Percentiles rank a stretch among this genome's conserved stretches.
Evolutionary conservation across 2,888 invertebrate genomes (phyloP).

Genomic region (Copidosoma aretas): DNA sequence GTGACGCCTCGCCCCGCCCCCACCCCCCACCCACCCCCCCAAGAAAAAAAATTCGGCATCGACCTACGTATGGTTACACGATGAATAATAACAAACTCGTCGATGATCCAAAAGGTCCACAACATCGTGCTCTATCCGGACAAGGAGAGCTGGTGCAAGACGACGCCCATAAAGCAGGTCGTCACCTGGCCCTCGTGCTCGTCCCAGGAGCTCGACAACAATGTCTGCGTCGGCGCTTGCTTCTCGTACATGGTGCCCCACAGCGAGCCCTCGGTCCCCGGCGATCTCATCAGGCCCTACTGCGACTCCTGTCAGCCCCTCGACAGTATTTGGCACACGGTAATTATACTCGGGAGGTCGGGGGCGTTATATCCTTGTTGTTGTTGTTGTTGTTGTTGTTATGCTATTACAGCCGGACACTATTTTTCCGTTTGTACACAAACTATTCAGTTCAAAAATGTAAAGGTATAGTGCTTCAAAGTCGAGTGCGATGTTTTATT

Average conservation of each 20-base stretch:
- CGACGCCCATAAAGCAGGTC: constrained; percentile 73
- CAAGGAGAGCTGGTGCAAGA: constrained; percentile 75
- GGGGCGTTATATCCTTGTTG: too few species aligned
- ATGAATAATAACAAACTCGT: background rate
- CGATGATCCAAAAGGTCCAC: constrained; percentile 65
- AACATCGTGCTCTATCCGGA: constrained; percentile 75
- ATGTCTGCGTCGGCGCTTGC: constrained; percentile 75
- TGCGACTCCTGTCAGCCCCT: constrained; percentile 76
- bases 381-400: too few species aligned
- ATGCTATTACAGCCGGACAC: too few species aligned
- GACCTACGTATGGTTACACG: too few species aligned
- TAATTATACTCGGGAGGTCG: constrained; percentile 47
- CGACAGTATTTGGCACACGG: constrained; percentile 71
- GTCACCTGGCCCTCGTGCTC: constrained; percentile 72
- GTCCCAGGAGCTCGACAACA: constrained; percentile 72
- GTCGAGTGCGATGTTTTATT: too few species aligned
- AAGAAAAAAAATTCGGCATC: background rate
- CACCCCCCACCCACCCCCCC: background rate
- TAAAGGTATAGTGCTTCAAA: too few species aligned
- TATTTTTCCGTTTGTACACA: too few species aligned
- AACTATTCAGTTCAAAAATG: too few species aligned
- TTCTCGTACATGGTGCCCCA: constrained; percentile 75
- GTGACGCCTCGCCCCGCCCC: constrained; percentile 26
- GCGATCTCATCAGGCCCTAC: constrained; percentile 70
- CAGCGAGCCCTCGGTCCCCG: constrained; percentile 72